Conservation (phyloP, 2,888 invertebrate species). For the Tridacna gigas region DNA sequence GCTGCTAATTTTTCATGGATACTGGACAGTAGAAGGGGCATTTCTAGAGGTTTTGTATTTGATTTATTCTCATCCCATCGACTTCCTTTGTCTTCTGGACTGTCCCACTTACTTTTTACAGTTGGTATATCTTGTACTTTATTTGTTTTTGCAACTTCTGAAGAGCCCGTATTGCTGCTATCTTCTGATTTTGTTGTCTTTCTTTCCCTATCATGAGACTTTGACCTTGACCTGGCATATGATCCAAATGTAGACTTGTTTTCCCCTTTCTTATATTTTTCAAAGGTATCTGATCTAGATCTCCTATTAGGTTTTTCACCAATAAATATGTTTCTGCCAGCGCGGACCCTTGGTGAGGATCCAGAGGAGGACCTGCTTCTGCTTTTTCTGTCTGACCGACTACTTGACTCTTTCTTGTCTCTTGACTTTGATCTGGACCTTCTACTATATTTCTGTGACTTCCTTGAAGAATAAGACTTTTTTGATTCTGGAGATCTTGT, state of each 20-base stretch:
- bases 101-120: conserved; percentile 59
- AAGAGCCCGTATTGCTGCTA: background rate
- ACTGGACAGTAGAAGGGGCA: conserved; percentile 32
- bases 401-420: background rate
- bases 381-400: background rate
- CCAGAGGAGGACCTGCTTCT: background rate
- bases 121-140: conserved; percentile 25
- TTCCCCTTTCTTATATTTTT: background rate
- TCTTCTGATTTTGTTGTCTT: background rate
- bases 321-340: background rate
- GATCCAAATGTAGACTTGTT: background rate
- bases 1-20: conserved; percentile 36
- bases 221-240: conserved; percentile 18
- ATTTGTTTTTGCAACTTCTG: background rate
- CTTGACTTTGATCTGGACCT: conserved; percentile 23
- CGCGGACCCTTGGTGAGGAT: background rate
- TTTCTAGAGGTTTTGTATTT: background rate
- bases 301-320: conserved; percentile 18
- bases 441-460: background rate
- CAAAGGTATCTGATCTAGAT: conserved; percentile 28
- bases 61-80: conserved; percentile 44
- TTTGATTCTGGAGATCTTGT: background rate
- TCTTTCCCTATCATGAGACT: conserved; percentile 32
- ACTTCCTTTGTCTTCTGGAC: conserved; percentile 60
- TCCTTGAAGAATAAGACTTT: background rate